Evolutionary conservation across 2,113 vertebrate genomes (phyloP), one percentile per base, ranked within the genome.

Genomic region (Nibea albiflora): DNA sequence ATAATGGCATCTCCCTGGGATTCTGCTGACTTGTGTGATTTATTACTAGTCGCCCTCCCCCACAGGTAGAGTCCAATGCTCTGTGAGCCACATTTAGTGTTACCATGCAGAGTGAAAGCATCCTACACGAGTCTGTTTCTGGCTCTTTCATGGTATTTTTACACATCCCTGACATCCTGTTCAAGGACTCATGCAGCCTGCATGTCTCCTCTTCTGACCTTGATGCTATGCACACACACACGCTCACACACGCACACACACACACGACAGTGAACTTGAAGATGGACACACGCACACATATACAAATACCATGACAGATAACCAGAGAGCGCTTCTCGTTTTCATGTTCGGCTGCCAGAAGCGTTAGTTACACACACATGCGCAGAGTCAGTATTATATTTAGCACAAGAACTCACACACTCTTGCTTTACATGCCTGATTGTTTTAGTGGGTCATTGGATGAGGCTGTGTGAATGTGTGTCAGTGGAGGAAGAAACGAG

Each of bases 391-490:
- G 46, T 72, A 42, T 65, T 89, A 89, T 92, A 88, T 92, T 92
- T 92, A 89, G 92, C 81, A 61, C 65, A 73, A 63, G 74, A 84
- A 63, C 56, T 83, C 56, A 58, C 75, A 81, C 47, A 47, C 73
- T 62, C 81, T 77, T 88, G 53, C 76, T 91, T 91, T 84, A 78
- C 88, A 91, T 91, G 93, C 87, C 89, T 89, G 89, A 92, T 85
- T 93, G 92, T 94, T 91, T 93, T 92, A 93, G 72, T 93, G 83
- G 92, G 93, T 94, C 92, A 91, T 60, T 71, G 57, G 74, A 86
- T 78, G 82, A 68, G 82, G 76, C 64, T 85, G 74, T 10, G 2
- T 54, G 84, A 88, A 90, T 87, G 80, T 92, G 84, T 92, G 90
- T 88, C 87, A 89, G 88, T 86, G 78, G 61, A 88, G 67, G 79